phyloP scores from a whole-genome alignment of 2,888 invertebrate species.

The Eulithis prunata region DNA sequence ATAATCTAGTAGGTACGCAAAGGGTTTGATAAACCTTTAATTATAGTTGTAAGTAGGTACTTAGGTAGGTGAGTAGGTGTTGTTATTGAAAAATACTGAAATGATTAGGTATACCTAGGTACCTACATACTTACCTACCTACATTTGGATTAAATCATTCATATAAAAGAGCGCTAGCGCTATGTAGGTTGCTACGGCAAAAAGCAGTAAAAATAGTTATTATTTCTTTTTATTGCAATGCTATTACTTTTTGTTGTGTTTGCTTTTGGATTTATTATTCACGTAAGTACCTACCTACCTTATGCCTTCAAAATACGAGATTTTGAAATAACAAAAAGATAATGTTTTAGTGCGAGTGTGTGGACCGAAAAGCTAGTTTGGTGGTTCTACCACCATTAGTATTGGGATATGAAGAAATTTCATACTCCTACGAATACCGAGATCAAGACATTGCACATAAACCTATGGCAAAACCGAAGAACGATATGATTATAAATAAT shows the following conservation, averaged over 20 bases:
- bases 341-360: slow-evolving; percentile 46
- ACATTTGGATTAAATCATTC: not conserved
- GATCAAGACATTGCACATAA: slow-evolving; percentile 7
- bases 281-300: slow-evolving; percentile 9
- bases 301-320: no score
- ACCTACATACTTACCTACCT: no score
- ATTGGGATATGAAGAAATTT: slow-evolving; percentile 69
- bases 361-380: slow-evolving; percentile 61
- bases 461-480: not conserved
- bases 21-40: no score
- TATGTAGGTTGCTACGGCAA: not conserved
- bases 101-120: no score
- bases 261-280: slow-evolving; percentile 12
- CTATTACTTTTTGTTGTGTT: slow-evolving; percentile 28
- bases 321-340: no score
- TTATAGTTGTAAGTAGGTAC: slow-evolving; percentile 1
- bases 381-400: slow-evolving; percentile 69
- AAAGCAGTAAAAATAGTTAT: slow-evolving; percentile 10
- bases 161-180: not conserved
- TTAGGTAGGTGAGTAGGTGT: no score
- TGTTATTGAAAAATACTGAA: no score
- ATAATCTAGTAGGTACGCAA: no score
- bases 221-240: slow-evolving; percentile 26
- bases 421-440: slow-evolving; percentile 37
- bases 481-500: not conserved